Evolutionary conservation across 2,113 vertebrate genomes (phyloP), one percentile per base, ranked within the genome.

Genomic region (Chamaetylas fuelleborni): DNA sequence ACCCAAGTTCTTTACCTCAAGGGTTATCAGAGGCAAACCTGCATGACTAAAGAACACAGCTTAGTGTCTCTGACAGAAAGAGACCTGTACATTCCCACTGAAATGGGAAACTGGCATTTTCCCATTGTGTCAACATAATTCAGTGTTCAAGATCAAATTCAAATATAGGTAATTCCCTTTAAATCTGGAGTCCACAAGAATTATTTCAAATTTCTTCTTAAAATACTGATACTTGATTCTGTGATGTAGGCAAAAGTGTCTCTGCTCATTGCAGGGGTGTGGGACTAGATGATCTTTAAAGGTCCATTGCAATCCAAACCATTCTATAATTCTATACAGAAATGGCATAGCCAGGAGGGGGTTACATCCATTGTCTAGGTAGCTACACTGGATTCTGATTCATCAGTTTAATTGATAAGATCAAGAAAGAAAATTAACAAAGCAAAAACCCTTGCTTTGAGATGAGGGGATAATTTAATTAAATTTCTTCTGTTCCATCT

Each of bases 391-490:
- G 54, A 78, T 62, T 80, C 66, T 51, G 56, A 82, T 31, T 57
- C 87, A 92, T 89, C 92, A 82, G 73, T 77, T 93, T 73, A 81
- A 94, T 25, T 71, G 85, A 81, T 90, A 88, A 57, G 56, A 94
- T 78, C 88, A 74, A 90, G 64, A 93, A 95, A 90, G 78, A 95
- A 96, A 91, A 93, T 81, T 71, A 38, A 62, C 93, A 62, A 92
- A 90, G 38, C 20, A 66, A 57, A 91, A 93, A 19, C 45, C 47
- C 36, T 66, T 80, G 69, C 86, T 78, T 88, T 77, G 64, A 94
- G 93, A 96, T 85, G 74, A 95, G 90, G 3, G 3, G 93, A 80
- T 91, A 93, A 95, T 94, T 90, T 88, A 90, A 97, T 93, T 93
- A 67, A 64, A 86, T 93, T 88, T 80, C 79, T 81, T 70, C 47